A percentile compares a stretch with the other conserved stretches of the same genome.
phyloP scores from a whole-genome alignment of 2,113 vertebrate genomes.

The Boleophthalmus pectinirostris region DNA sequence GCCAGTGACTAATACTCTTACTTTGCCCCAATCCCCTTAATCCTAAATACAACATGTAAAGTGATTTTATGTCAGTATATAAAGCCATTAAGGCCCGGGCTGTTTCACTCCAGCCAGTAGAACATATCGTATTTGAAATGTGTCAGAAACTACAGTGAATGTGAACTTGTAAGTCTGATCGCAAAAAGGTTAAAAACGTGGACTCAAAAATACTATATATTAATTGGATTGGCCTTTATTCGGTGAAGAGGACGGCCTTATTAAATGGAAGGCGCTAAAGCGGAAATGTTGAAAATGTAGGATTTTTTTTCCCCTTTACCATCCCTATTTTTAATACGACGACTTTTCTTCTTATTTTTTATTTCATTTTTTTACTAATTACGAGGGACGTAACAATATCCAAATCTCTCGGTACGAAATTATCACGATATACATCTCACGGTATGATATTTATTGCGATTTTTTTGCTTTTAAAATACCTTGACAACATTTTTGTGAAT shows the following conservation, averaged over 20 bases:
- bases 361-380: no score
- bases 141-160: constrained; percentile 5
- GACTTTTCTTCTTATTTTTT: no score
- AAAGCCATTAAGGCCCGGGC: background rate
- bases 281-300: background rate
- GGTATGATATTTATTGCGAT: no score
- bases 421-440: no score
- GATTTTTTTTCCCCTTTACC: no score
- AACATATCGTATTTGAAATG: constrained; percentile 2
- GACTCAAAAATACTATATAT: background rate
- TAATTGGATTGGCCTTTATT: constrained; percentile 14
- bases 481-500: no score
- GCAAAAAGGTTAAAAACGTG: background rate
- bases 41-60: constrained; percentile 6
- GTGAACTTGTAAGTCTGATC: background rate
- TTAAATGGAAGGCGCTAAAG: background rate
- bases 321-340: no score
- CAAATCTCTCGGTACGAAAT: no score
- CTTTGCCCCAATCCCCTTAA: constrained; percentile 2
- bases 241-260: constrained; percentile 5
- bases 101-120: background rate
- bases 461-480: no score
- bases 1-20: constrained; percentile 6
- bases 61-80: background rate
- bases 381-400: no score